A percentile compares a stretch with the other conserved stretches of the same genome.
Evolutionary conservation across 2,888 invertebrate species (phyloP).

Genomic region (Gasteruption jaculator): DNA sequence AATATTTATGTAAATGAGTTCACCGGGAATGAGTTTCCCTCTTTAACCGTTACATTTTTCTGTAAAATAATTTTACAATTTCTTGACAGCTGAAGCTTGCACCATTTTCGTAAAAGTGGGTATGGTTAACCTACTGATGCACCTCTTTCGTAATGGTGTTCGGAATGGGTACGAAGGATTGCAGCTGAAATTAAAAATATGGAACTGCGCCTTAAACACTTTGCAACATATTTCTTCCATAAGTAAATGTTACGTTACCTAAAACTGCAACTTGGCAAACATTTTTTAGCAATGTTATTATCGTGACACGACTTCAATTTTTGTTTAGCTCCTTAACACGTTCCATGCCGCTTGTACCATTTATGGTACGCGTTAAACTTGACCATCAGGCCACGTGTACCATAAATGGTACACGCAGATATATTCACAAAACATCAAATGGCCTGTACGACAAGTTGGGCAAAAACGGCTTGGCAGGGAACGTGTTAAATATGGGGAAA

Average conservation of each 20-base stretch:
- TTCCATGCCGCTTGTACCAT: too few species aligned
- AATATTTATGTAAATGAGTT: too few species aligned
- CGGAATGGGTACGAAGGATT: constrained; percentile 64
- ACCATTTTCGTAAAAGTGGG: constrained; percentile 62
- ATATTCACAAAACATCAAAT: too few species aligned
- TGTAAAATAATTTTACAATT: too few species aligned
- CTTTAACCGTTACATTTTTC: too few species aligned
- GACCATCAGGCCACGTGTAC: too few species aligned
- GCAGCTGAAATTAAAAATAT: constrained; percentile 61
- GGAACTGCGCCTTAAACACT: constrained; percentile 58
- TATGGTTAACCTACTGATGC: constrained; percentile 57
- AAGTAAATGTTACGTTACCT: constrained; percentile 52
- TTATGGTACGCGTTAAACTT: too few species aligned
- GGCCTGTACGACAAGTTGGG: neutral
- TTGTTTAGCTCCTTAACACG: constrained; percentile 6
- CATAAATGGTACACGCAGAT: too few species aligned
- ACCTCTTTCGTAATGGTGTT: constrained; percentile 60
- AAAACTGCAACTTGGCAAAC: too few species aligned
- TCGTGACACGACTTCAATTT: constrained; percentile 2
- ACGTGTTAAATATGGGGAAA: neutral
- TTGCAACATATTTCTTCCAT: constrained; percentile 61
- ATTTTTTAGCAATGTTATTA: too few species aligned
- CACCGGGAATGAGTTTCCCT: too few species aligned
- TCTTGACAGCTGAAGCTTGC: too few species aligned
- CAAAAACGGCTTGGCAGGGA: neutral